These are phyloP conservation scores for Eulithis testata DNA, from an alignment of 2,888 invertebrate genomes.

Conservation along the genomic window DNA sequence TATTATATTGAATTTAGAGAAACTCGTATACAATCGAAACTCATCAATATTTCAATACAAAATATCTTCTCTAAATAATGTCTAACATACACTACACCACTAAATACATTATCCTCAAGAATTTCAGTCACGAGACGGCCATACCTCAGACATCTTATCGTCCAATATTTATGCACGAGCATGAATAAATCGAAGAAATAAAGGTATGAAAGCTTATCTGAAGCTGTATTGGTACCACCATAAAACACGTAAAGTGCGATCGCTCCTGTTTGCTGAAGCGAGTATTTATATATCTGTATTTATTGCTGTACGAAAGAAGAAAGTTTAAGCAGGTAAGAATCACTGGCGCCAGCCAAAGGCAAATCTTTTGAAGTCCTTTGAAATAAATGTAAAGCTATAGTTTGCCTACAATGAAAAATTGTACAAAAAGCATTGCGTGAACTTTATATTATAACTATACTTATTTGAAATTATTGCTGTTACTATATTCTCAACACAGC, in stretches of 20 bases:
- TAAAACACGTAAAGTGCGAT: conserved; percentile 68
- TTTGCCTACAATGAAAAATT: not conserved
- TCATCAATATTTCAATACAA: too few relatives aligned
- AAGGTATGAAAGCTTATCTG: conserved; percentile 73
- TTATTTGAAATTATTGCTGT: too few relatives aligned
- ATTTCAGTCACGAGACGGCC: conserved; percentile 31
- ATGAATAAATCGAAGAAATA: conserved; percentile 80
- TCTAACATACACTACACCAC: conserved; percentile 19
- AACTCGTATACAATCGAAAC: too few relatives aligned
- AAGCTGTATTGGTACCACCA: conserved; percentile 71
- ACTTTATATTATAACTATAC: too few relatives aligned
- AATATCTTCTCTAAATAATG: conserved; percentile 1
- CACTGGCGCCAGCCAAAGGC: not conserved
- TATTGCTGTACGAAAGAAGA: conserved; percentile 9
- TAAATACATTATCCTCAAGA: conserved; percentile 28
- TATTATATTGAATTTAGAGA: too few relatives aligned
- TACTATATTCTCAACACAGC: conserved; percentile 8
- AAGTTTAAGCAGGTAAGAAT: not conserved
- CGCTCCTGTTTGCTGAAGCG: conserved; percentile 44
- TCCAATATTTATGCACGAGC: conserved; percentile 73
- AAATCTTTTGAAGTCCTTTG: not conserved
- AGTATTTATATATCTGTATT: conserved; percentile 15
- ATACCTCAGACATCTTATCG: conserved; percentile 53
- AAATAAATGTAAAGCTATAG: not conserved
- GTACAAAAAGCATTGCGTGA: too few relatives aligned